Base-by-base conservation (phyloP, 53 echinoderm and acorn worm species). In the Mesocentrotus franciscanus region DNA sequence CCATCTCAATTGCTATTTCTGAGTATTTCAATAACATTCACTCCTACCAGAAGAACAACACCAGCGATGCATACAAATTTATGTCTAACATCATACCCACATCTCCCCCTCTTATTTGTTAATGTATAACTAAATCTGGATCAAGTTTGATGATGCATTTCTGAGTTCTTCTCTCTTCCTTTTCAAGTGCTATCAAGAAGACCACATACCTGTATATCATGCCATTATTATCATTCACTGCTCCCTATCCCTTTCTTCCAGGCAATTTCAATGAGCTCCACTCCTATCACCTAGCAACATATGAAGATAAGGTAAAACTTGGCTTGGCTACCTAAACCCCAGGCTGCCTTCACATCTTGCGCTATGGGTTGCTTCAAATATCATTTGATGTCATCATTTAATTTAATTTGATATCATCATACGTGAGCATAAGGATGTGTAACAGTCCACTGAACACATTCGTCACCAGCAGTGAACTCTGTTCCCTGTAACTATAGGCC, bases 271-370 rank as follows among this genome's bases (percentile, higher is more conserved):
- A 91, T 91, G 91, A 91, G 91, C 91, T 91, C 91, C 66, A 9
- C 66, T 91, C 15, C 62, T 32, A 91, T 91, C 91, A 91, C 91
- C 91, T 91, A 91, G 91, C 91, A 91, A 91, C 91, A 91, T 91
- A 91, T 91, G 91, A 91, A 91, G 91, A 91, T 68, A 61, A 91
- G 91, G 66, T 91, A 91, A 32, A 90, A 64, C 91, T 64, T 11
- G 61, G 39, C 33, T 39, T 87, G 87, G 58, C 87, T 58, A 56
- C 26, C 87, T 87, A 87, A 87, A 87, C 87, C 87, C 87, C 87
- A 87, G 87, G 87, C 87, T 29, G 26, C 24, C 49, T 39, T 84
- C 84, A 84, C 49, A 84, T 87, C 56, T 57, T 58, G 29, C 6
- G 58, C 27, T 87, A 58, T 26, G 29, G 87, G 29, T 87, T n/a